Base-by-base conservation (phyloP, 2,113 vertebrate species). In the Balaeniceps rex region DNA sequence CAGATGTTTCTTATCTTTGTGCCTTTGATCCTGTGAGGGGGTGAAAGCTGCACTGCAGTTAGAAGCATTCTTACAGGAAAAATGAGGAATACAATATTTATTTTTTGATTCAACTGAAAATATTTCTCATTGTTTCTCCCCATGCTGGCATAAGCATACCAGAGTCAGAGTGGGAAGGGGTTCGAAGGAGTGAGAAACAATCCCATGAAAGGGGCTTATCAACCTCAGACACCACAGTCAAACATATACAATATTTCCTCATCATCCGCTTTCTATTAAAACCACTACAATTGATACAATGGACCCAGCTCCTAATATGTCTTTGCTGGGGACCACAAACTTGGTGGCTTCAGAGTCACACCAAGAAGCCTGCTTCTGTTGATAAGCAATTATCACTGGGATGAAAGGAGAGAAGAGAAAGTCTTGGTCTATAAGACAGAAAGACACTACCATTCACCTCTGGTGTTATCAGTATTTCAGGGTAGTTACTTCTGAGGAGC, bases 381-480 rank as follows among this genome's bases (percentile, higher is more conserved):
- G 97, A 98, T 97, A 97, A 98, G 92, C 61, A 98, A 94, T 96
- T 96, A 97, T 96, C 92, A 95, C 38, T 68, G 69, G 70, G n/a
- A 80, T 80, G 93, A 96, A 96, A 96, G 54, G 36, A 68, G n/a
- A 42, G 51, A 52, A 72, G 94, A 94, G 93, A 97, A 87, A 31
- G 63, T 89, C 85, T 87, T 58, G 54, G 49, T 69, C 85, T 96
- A 8, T 84, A 60, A 90, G 44, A 88, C 58, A 84, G 83, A 78
- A 87, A 96, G 66, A 86, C 55, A 86, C 58, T 83, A 87, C 60
- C 58, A 95, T 94, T 97, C 74, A 93, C 90, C 84, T 94, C 68
- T 29, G 79, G 29, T 80, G 31, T 94, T 96, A 94, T 80, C 91
- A 66, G 63, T 85, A 85, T 89, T 84, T 93, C 61, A 94, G 86